phyloP scores from a whole-genome alignment of 2,888 invertebrate species.

The Xestobium rufovillosum region DNA sequence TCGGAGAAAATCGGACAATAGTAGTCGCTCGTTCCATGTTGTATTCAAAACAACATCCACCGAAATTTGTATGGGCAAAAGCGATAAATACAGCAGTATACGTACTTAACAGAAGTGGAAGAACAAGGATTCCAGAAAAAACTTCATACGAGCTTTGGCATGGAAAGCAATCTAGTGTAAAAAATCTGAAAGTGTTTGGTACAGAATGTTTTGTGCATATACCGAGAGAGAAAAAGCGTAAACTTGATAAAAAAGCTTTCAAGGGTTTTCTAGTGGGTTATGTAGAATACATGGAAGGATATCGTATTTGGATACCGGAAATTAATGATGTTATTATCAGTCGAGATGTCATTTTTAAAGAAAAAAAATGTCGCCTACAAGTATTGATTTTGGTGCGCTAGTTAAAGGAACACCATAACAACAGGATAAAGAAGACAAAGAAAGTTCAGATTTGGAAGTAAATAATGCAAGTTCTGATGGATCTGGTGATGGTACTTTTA shows the following conservation, averaged over 20 bases:
- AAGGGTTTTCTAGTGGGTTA: constrained; percentile 22
- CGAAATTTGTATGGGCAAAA: constrained; percentile 16
- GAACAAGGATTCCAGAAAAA: constrained; percentile 15
- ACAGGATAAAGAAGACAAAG: too few relatives aligned
- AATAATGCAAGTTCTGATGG: too few relatives aligned
- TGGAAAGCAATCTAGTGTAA: constrained; percentile 11
- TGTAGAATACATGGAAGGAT: constrained; percentile 19
- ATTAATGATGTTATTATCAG: constrained; percentile 17
- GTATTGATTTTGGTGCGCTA: too few relatives aligned
- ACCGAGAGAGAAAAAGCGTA: constrained; percentile 20
- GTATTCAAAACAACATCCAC: constrained; percentile 15
- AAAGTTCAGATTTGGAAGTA: too few relatives aligned
- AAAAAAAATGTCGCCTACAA: too few relatives aligned
- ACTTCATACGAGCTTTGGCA: constrained; percentile 15
- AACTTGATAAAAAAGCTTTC: constrained; percentile 20
- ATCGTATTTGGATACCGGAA: constrained; percentile 20
- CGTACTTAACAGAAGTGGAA: constrained; percentile 19
- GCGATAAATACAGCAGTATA: too few relatives aligned
- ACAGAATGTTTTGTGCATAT: too few relatives aligned
- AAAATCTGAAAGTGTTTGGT: too few relatives aligned
- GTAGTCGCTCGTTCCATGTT: constrained; percentile 19
- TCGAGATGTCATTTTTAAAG: constrained; percentile 21
- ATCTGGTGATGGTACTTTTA: too few relatives aligned
- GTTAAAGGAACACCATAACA: too few relatives aligned
- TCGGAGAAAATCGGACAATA: constrained; percentile 16